These are phyloP conservation scores for Sinocyclocheilus anshuiensis DNA, from an alignment of 2,113 vertebrate genomes.

Conservation along the genomic window DNA sequence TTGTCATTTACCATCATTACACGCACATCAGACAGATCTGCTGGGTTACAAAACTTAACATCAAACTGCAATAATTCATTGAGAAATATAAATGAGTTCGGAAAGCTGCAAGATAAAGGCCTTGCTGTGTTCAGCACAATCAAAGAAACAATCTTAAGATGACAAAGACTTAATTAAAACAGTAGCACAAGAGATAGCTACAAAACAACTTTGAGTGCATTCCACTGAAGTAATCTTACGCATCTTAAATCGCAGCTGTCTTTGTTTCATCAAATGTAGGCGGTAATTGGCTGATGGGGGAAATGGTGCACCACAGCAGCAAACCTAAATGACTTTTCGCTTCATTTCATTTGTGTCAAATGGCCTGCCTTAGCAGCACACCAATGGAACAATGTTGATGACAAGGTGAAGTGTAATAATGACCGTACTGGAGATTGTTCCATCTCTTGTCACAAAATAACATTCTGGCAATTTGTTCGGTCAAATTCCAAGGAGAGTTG, in stretches of 20 bases:
- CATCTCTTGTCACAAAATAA: constrained; percentile 16
- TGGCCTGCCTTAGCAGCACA: background rate
- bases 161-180: constrained; percentile 52
- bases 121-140: constrained; percentile 28
- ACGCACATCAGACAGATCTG: background rate
- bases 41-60: background rate
- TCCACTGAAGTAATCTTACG: constrained; percentile 47
- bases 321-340: constrained; percentile 48
- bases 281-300: constrained; percentile 49
- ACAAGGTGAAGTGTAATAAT: constrained; percentile 45
- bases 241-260: constrained; percentile 57
- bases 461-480: background rate
- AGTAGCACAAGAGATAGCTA: constrained; percentile 19
- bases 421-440: constrained; percentile 1
- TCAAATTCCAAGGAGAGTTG: constrained; percentile 23
- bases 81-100: background rate
- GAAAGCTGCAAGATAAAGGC: constrained; percentile 25
- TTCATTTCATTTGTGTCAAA: constrained; percentile 29
- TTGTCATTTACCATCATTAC: background rate
- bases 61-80: background rate
- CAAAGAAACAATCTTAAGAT: constrained; percentile 28
- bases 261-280: constrained; percentile 48
- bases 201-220: constrained; percentile 35
- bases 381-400: background rate
- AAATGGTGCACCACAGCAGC: constrained; percentile 1